Base-by-base conservation (phyloP, 2,113 vertebrate species). In the Ammodytes marinus region DNA sequence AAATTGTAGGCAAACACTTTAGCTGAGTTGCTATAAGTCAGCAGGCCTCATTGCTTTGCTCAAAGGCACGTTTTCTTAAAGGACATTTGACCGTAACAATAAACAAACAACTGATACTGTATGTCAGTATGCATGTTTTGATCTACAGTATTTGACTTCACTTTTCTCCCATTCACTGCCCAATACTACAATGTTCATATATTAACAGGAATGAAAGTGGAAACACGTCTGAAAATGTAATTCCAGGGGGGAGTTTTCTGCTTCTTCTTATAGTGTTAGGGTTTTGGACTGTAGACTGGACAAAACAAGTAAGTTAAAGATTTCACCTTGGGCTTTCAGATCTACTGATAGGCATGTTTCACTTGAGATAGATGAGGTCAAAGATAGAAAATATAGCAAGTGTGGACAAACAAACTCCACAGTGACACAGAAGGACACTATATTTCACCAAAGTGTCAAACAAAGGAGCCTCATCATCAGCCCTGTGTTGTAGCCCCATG, bases 1-100 rank as follows among this genome's bases (percentile, higher is more conserved):
- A 61, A 69, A 66, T 19, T 50, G 57, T 8, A 53, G 39, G 46
- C 57, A 60, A 73, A 83, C 66, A 37, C 80, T 40, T 57, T 1
- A 49, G 63, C 4, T 0, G 46, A 69, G 37, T 6, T 59, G 40
- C 43, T 35, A 0, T 2, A 10, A 5, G 19, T 39, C 57, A 13
- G 53, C 12, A 35, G 54, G 17, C 37, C 40, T 58, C 35, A 10
- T 19, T 49, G 49, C 77, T 45, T 37, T 15, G 27, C 45, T 35
- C 47, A 57, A 43, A 13, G 15, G 11, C 45, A 57, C 52, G 12
- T 61, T 27, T 27, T 27, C 27, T 54, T 39, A 74, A n/a, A 60
- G 49, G 54, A 65, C 45, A n/a, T 37, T 2, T 66, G 27, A 67
- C 43, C 27, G 8, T 19, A 19, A 40, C 15, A 14, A 2, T 37